These are phyloP conservation scores for Mesaphorura yosii DNA, from an alignment of 1,140 invertebrate species.

Conservation along the genomic window DNA sequence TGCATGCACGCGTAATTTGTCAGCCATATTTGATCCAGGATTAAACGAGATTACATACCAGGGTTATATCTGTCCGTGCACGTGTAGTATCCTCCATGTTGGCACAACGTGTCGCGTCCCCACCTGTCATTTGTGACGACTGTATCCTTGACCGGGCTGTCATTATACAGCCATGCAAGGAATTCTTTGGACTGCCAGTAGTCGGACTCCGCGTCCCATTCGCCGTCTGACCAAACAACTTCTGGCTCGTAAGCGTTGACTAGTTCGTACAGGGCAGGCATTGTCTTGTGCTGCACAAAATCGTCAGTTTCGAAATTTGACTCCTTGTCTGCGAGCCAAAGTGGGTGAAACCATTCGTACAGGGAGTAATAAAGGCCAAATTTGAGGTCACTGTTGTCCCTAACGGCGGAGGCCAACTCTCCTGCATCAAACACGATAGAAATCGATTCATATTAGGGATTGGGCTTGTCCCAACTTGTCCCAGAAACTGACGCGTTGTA, in stretches of 20 bases:
- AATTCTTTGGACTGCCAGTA: slow-evolving; percentile 51
- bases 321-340: slow-evolving; percentile 8
- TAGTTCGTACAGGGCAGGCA: slow-evolving; percentile 34
- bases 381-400: slow-evolving; percentile 34
- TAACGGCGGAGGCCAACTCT: slow-evolving; percentile 37
- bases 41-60: slow-evolving; percentile 39
- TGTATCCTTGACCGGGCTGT: slow-evolving; percentile 78
- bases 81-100: slow-evolving; percentile 70
- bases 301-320: slow-evolving; percentile 37
- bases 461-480: too few relatives aligned
- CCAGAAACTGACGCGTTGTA: too few relatives aligned
- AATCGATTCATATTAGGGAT: too few relatives aligned
- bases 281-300: slow-evolving; percentile 33
- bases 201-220: slow-evolving; percentile 52
- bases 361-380: slow-evolving; percentile 44
- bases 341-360: slow-evolving; percentile 43
- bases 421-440: too few relatives aligned
- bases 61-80: slow-evolving; percentile 78
- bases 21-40: background rate
- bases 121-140: slow-evolving; percentile 81
- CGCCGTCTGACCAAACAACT: slow-evolving; percentile 87
- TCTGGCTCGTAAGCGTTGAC: slow-evolving; percentile 63
- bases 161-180: slow-evolving; percentile 88
- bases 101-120: slow-evolving; percentile 62
- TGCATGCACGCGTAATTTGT: slow-evolving; percentile 23